Base-by-base conservation (phyloP, 2,888 invertebrate species). In the Sphaerophoria taeniata region DNA sequence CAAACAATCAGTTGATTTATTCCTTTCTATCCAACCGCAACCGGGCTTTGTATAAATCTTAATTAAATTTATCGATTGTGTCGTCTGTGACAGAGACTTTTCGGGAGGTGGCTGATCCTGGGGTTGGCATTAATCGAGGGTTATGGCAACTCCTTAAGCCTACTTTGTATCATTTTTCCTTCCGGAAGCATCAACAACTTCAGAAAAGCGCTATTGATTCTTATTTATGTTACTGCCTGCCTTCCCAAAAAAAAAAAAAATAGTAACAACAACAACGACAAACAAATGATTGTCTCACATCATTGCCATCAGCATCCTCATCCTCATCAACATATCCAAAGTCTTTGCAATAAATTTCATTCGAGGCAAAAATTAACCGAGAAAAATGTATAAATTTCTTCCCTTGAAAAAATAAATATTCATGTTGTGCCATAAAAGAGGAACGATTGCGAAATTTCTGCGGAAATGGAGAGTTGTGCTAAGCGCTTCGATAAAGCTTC, bases 21-120 rank as follows among this genome's bases (percentile, higher is more conserved):
- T 79, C 61, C 72, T 45, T 60, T 56, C 55, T 61, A 67, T 75
- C 49, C 65, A 75, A 34, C 51, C 49, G 49, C 49, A 55, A 39
- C 67, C 2, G 5, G 39, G 39, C 39, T 34, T 39, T 67, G 45
- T 45, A 49, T 71, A 71, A 71, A 60, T 78, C 65, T 60, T 71
- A 79, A 79, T 84, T 78, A 79, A 75, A 71, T 79, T 70, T 84
- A 79, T 84, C 70, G 83, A 84, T 84, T 84, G 53, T 69, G 53
- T 69, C 71, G 55, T 71, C 39, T 36, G 36, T 4, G 14, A 39
- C 11, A 16, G 3, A 39, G 9, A 39, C 1, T 39, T 39, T 39
- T 9, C 1, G 9, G 7, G 16, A n/a, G 36, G 9, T 5, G 36
- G 56, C 24, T 24, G 9, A 1, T 0, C 16, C 0, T 39, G 12